phyloP scores from a whole-genome alignment of 1,140 invertebrate genomes.

The Scaptomyza pallida region DNA sequence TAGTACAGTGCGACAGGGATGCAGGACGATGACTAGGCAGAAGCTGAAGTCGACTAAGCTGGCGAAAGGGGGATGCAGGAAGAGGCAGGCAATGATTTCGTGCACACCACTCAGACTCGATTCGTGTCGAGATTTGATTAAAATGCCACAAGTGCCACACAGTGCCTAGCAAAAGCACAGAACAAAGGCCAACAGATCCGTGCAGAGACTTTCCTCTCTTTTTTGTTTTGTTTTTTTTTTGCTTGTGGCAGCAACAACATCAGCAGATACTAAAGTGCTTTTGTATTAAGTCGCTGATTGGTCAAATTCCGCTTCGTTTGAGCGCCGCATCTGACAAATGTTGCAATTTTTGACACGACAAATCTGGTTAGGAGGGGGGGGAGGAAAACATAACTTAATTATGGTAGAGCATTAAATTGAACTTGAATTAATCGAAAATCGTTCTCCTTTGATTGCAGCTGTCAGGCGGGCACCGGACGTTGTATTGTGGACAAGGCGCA shows the following conservation, averaged over 20 bases:
- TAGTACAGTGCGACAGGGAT: slow-evolving; percentile 56
- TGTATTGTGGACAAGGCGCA: slow-evolving; percentile 99
- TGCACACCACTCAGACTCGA: slow-evolving; percentile 42
- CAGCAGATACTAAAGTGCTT: slow-evolving; percentile 42
- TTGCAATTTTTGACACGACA: slow-evolving; percentile 78
- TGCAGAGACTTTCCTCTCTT: slow-evolving; percentile 24
- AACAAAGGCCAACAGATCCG: slow-evolving; percentile 54
- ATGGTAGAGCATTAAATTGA: slow-evolving; percentile 22
- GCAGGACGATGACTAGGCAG: slow-evolving; percentile 40
- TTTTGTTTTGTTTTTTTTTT: background rate
- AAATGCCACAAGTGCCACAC: slow-evolving; percentile 63
- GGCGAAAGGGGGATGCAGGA: slow-evolving; percentile 12
- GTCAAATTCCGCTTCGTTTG: slow-evolving; percentile 48
- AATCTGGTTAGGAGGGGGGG: slow-evolving; percentile 56
- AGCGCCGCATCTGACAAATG: slow-evolving; percentile 67
- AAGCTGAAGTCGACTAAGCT: no score
- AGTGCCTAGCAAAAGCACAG: background rate
- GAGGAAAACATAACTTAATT: slow-evolving; percentile 65
- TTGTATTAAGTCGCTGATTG: slow-evolving; percentile 19
- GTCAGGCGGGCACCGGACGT: slow-evolving; percentile 97
- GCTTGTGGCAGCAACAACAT: slow-evolving; percentile 2
- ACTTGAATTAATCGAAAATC: slow-evolving; percentile 48
- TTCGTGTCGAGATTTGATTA: slow-evolving; percentile 68
- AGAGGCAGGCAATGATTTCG: slow-evolving; percentile 26
- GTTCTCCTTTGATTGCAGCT: slow-evolving; percentile 87